Evolutionary conservation across 2,797 vertebrate species (phyloP).

Genomic region (Phaenicophaeus curvirostris): DNA sequence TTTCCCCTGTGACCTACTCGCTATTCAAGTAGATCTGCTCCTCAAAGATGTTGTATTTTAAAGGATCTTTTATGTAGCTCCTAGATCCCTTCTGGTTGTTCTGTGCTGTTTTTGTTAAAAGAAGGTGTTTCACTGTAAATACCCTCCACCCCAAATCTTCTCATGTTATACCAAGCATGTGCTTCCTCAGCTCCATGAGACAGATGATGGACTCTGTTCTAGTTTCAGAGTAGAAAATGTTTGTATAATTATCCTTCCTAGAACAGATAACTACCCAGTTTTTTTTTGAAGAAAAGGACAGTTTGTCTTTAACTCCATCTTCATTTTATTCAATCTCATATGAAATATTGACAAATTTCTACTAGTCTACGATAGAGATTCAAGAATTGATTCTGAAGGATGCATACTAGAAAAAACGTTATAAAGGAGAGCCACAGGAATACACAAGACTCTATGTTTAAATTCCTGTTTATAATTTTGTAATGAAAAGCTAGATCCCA

Average conservation of each 20-base stretch:
- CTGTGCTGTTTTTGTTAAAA: not conserved
- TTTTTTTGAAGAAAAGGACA: not conserved
- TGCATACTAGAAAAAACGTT: not conserved
- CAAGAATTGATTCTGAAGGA: not conserved
- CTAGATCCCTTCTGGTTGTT: not conserved
- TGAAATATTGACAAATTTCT: not conserved
- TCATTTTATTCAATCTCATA: not conserved
- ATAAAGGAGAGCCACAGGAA: not conserved
- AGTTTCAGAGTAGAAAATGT: not conserved
- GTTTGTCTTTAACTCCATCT: not conserved
- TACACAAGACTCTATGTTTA: accelerated
- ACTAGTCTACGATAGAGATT: not conserved
- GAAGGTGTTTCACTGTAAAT: not conserved
- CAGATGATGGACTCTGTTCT: not conserved
- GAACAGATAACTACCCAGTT: not conserved
- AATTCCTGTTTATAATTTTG: not conserved
- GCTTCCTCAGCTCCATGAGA: not conserved
- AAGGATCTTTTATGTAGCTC: not conserved
- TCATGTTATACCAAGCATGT: not conserved
- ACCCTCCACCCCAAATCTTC: not conserved
- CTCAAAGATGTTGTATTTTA: not conserved
- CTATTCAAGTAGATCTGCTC: not conserved
- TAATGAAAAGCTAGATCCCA: not conserved
- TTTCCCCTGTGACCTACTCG: not conserved
- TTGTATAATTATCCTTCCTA: not conserved